Evolutionary conservation across 2,113 vertebrate species (phyloP), one percentile per base, ranked within the genome.

Genomic region (Engystomops pustulosus): DNA sequence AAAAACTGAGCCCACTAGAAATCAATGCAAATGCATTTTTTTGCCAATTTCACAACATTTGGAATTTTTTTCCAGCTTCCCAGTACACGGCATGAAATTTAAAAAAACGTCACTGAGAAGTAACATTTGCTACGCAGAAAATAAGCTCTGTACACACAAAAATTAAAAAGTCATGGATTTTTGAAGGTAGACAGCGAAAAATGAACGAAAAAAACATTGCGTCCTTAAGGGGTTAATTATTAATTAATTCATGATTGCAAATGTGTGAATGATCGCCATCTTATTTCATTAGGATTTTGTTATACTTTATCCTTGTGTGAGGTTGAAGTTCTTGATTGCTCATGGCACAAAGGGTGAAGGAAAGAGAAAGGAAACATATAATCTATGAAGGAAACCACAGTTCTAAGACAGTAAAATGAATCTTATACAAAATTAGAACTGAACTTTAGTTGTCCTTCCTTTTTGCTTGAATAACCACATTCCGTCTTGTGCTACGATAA

Each of bases 371-470:
- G 25, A 75, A 51, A 53, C 3, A 76, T 32, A 32, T 51, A 75
- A 75, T 76, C 47, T 51, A 14, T 53, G 30, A 53, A 76, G 72
- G 71, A 74, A 76, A 76, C 72, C 72, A 75, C 71, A 53, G n/a
- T 76, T 53, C 72, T 53, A 15, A 76, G 72, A 53, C 27, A 51
- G 27, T 74, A 34, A 53, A 51, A 76, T 53, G 45, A 34, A 49
- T 49, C 30, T 38, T 58, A 55, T 20, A 25, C 49, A 34, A 55
- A 77, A 77, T 77, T 77, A 77, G 49, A 77, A 77, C 14, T 77
- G 74, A 77, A 77, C 74, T 77, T 55, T 55, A 77, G 18, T 38
- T 58, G 74, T 77, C 74, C 74, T 77, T 77, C 51, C 32, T 55
- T 77, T 58, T 58, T 77, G 32, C 74, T 77, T 77, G 30, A 77